Evolutionary conservation across 2,888 invertebrate genomes (phyloP).

Genomic region (Himalopsyche kuldschensis): DNA sequence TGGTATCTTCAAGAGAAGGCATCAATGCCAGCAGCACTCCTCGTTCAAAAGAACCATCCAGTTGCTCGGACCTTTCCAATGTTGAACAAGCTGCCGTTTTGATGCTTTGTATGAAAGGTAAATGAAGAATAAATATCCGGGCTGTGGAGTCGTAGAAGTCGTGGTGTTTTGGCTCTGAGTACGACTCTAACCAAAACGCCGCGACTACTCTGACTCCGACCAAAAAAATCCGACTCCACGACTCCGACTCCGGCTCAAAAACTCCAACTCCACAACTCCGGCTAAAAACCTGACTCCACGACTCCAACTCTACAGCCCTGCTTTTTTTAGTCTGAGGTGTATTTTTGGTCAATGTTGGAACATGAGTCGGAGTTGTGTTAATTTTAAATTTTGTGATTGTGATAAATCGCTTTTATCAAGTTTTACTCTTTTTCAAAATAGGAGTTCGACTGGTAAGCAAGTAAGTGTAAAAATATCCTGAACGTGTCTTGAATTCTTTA

Average conservation of each 20-base stretch:
- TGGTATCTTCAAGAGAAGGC: constrained; percentile 43
- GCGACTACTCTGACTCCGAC: too few species aligned
- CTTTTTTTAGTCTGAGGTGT: too few species aligned
- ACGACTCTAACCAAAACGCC: too few species aligned
- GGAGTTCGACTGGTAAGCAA: not conserved
- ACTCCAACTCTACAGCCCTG: too few species aligned
- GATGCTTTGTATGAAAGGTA: constrained; percentile 39
- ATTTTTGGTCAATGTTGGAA: too few species aligned
- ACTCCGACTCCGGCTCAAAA: too few species aligned
- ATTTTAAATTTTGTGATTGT: not conserved
- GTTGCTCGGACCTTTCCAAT: not conserved
- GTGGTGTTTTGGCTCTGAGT: too few species aligned
- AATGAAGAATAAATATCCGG: not conserved
- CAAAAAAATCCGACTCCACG: too few species aligned
- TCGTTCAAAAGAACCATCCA: constrained; percentile 39
- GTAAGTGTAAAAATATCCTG: not conserved
- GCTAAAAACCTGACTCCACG: too few species aligned
- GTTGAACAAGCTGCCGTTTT: constrained; percentile 36
- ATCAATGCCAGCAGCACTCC: constrained; percentile 49
- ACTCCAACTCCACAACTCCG: too few species aligned
- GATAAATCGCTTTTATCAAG: not conserved
- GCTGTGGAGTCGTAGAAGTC: too few species aligned
- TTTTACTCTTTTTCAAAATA: not conserved
- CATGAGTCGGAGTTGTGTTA: too few species aligned
- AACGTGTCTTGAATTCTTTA: not conserved